Base-by-base conservation (phyloP, 2,888 invertebrate species). In the Bibio marci region DNA sequence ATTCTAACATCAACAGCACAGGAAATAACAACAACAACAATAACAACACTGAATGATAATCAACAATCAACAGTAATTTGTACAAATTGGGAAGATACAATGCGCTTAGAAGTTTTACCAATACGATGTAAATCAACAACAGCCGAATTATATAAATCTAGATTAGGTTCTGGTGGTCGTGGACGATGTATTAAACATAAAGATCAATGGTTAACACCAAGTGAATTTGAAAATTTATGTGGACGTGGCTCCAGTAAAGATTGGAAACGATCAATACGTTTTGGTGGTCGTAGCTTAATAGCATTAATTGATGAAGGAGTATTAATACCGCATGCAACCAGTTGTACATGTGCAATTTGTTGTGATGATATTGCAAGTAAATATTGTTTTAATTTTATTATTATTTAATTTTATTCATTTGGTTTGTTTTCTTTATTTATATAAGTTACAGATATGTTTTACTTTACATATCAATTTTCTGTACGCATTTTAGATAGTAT, bases 161-260 rank as follows among this genome's bases (percentile, higher is more conserved):
- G 81, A 49, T 82, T 92, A 56, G 87, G 88, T 1, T 91, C 90
- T 13, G 91, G 92, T 2, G 90, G 90, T 2, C 69, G 91, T 41
- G 94, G 94, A 1, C 73, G 86, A 41, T 92, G 92, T 54, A 90
- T 94, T 38, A 85, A 85, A 59, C 72, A 80, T 49, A 81, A 79
- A 27, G 70, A 73, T 44, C 68, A 73, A 40, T 94, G 92, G 92
- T 88, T 81, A 52, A 92, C 92, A 2, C 92, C 94, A 0, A 92
- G 88, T 56, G 92, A 94, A 63, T 94, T 92, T 61, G 92, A 94
- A 61, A 80, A 86, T 1, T 64, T 83, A 2, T 90, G 91, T 59
- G 94, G 92, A 0, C 69, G 92, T 49, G 92, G 87, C 1, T 91
- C 90, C 1, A 91, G 91, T 55, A 94, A 94, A 60, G 94, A 94